Conservation (phyloP, 53 echinoderm and acorn worm species). For the Stichopus horrens region DNA sequence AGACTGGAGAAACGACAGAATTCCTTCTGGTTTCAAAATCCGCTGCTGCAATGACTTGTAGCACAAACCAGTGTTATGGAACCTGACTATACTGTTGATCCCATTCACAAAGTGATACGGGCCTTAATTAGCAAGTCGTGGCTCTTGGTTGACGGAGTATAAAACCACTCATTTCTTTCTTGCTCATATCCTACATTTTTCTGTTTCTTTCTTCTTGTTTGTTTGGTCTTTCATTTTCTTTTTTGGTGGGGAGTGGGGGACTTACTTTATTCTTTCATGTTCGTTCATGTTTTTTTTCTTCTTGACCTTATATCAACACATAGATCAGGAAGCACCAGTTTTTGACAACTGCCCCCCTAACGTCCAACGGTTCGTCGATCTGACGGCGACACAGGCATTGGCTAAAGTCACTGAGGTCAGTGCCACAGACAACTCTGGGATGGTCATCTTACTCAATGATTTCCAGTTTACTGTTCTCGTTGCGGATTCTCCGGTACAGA, state of each 20-base stretch:
- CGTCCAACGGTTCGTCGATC: neutral
- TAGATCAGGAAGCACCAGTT: constrained; percentile 5
- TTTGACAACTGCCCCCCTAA: neutral
- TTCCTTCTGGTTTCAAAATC: too few species aligned
- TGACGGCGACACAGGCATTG: neutral
- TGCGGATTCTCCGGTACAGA: neutral
- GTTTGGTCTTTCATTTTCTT: too few species aligned
- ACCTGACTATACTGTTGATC: too few species aligned
- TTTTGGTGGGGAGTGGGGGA: too few species aligned
- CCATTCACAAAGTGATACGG: too few species aligned
- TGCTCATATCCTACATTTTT: neutral
- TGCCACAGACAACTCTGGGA: constrained; percentile 16
- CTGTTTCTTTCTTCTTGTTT: neutral
- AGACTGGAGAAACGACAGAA: too few species aligned
- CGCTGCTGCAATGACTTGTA: too few species aligned
- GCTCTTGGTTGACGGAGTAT: too few species aligned
- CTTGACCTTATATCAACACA: neutral
- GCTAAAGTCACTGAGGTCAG: neutral
- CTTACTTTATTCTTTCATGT: too few species aligned
- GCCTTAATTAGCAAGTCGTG: too few species aligned
- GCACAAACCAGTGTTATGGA: too few species aligned
- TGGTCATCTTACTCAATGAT: neutral
- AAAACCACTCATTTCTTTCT: too few species aligned
- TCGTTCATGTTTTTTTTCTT: neutral
- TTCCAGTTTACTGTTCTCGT: neutral